phyloP scores from a whole-genome alignment of 2,888 invertebrate genomes.

The Leucophenga montana region DNA sequence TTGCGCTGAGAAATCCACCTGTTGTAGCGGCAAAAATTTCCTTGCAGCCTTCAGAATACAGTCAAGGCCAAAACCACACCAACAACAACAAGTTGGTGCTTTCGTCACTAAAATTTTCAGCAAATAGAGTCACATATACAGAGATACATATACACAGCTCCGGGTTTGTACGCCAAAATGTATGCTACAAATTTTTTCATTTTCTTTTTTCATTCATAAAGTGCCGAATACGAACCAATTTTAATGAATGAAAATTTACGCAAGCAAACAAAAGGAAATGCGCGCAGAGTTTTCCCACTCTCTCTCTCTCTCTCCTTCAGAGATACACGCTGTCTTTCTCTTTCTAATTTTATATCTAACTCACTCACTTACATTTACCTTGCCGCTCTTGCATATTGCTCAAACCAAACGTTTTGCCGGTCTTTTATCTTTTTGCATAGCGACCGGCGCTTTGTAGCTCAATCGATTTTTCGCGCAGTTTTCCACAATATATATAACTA shows the following conservation, averaged over 20 bases:
- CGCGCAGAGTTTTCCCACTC: no score
- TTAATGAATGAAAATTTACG: constrained; percentile 56
- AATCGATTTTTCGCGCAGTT: constrained; percentile 49
- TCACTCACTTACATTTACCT: no score
- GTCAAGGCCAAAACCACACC: constrained; percentile 51
- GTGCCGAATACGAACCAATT: constrained; percentile 32
- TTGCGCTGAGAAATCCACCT: constrained; percentile 52
- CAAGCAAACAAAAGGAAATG: constrained; percentile 41
- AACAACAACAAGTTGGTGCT: constrained; percentile 36
- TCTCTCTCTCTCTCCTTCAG: no score
- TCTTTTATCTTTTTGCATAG: not conserved
- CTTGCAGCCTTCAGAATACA: constrained; percentile 16
- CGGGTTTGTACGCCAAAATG: constrained; percentile 58
- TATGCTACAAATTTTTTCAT: constrained; percentile 55
- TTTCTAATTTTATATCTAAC: no score
- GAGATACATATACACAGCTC: constrained; percentile 3
- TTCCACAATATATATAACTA: not conserved
- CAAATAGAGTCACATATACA: constrained; percentile 17
- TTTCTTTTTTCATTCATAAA: constrained; percentile 62
- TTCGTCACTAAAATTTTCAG: constrained; percentile 58
- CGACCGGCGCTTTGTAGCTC: constrained; percentile 49
- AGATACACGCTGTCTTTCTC: no score
- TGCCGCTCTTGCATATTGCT: not conserved
- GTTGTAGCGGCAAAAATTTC: constrained; percentile 43
- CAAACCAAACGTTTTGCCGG: constrained; percentile 4